Evolutionary conservation across 2,888 invertebrate species (phyloP), one percentile per base, ranked within the genome.

Genomic region (Scaptomyza polygonia): DNA sequence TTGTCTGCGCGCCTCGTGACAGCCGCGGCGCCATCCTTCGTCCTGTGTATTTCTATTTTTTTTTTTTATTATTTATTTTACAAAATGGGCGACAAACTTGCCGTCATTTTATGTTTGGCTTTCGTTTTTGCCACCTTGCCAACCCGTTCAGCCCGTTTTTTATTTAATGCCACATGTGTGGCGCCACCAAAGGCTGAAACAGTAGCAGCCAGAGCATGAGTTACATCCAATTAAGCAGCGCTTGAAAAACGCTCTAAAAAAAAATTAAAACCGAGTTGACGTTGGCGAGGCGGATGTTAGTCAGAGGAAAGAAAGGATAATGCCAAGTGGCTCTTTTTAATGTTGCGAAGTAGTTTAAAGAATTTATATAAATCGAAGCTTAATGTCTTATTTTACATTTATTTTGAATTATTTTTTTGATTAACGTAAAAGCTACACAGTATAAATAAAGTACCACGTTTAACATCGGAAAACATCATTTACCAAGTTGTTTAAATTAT

Each of bases 71-170:
- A 78, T 82, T 82, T 82, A 86, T 84, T 86, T 78, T 81, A 67
- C 70, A 78, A 82, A 82, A 82, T 87, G 82, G 87, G 87, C 82
- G 82, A 87, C 85, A 82, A 82, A 82, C 85, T 86, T 84, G 85
- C 69, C 69, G 45, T 74, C 75, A 74, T 69, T 74, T 73, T 64
- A 57, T 44, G 48, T 55, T 62, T 39, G 73, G 61, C 57, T 81
- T 54, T 44, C 43, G 42, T 48, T 57, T 30, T 53, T 45, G 9
- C 6, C n/a, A 27, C 21, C 40, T 34, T 2, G 14, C n/a, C 16
- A 16, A 6, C 16, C 25, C 49, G 14, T 8, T 8, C 12, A 7
- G n/a, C 9, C 56, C 76, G 73, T 73, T 16, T 42, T 42, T 40
- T 21, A n/a, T 48, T 32, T 48, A 48, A 47, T 66, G 48, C 40